phyloP scores from a whole-genome alignment of 2,113 vertebrate genomes.

The Melanerpes aurifrons region DNA sequence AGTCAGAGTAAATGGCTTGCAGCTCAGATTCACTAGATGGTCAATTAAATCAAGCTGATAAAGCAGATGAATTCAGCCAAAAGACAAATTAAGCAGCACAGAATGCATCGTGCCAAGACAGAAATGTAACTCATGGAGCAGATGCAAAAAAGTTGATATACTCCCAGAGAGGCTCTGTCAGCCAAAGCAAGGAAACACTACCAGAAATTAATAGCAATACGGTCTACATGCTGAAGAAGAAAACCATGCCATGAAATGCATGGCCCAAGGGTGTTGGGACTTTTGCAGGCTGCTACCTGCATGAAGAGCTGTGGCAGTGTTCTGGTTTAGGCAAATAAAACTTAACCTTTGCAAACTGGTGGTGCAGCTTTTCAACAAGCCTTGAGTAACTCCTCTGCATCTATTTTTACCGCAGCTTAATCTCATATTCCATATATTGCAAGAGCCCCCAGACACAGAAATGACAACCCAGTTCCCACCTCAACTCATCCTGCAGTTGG shows the following conservation, averaged over 20 bases:
- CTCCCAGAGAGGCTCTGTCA: not conserved
- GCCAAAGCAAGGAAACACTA: not conserved
- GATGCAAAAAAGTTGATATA: not conserved
- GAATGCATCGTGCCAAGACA: not conserved
- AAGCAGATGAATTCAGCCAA: not conserved
- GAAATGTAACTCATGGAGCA: not conserved
- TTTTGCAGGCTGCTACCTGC: rapidly evolving
- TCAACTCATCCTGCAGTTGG: rapidly evolving
- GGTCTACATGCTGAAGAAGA: not conserved
- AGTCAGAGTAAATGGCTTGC: not conserved
- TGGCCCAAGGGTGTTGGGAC: not conserved
- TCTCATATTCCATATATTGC: not conserved
- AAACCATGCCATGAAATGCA: not conserved
- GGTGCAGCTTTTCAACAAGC: not conserved
- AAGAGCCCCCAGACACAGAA: not conserved
- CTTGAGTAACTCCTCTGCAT: not conserved
- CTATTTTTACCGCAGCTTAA: not conserved
- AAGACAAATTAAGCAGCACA: not conserved
- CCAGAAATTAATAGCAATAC: not conserved
- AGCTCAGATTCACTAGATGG: not conserved
- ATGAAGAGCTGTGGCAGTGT: not conserved
- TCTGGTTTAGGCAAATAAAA: not conserved
- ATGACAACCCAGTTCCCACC: not conserved
- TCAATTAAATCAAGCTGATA: constrained; percentile 18
- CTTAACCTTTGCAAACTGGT: not conserved